Conservation (phyloP, 2,113 vertebrate genomes). For the Balaeniceps rex region DNA sequence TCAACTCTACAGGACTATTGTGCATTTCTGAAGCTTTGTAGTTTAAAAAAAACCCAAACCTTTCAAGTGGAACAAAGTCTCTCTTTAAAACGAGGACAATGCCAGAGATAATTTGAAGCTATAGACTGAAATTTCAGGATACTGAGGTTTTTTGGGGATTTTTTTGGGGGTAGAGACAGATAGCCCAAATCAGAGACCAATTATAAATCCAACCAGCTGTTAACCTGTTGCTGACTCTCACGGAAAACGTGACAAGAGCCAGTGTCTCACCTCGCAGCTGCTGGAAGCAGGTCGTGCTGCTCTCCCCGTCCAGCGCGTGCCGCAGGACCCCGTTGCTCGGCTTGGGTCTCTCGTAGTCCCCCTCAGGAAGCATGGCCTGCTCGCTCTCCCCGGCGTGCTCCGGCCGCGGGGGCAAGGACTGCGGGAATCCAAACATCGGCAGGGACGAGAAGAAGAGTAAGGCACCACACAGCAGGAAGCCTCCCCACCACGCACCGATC, state of each 20-base stretch:
- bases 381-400: conserved; percentile 83
- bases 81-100: background rate
- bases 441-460: conserved; percentile 96
- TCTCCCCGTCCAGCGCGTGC: conserved; percentile 72
- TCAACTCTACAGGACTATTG: background rate
- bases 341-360: conserved; percentile 83
- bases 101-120: background rate
- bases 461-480: conserved; percentile 97
- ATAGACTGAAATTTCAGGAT: background rate
- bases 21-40: background rate
- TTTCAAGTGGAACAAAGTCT: background rate
- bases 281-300: conserved; percentile 87
- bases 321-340: conserved; percentile 86
- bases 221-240: background rate
- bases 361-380: conserved; percentile 90
- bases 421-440: conserved; percentile 96
- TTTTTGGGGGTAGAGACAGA: rapidly evolving
- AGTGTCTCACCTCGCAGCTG: conserved; percentile 86
- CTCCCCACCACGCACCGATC: conserved; percentile 99
- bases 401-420: conserved; percentile 80
- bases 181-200: background rate
- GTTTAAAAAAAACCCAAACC: background rate
- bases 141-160: rapidly evolving
- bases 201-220: background rate
- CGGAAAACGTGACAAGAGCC: background rate